These are phyloP conservation scores for Potorous gilbertii DNA, from an alignment of 2,797 vertebrate species.

Conservation along the genomic window DNA sequence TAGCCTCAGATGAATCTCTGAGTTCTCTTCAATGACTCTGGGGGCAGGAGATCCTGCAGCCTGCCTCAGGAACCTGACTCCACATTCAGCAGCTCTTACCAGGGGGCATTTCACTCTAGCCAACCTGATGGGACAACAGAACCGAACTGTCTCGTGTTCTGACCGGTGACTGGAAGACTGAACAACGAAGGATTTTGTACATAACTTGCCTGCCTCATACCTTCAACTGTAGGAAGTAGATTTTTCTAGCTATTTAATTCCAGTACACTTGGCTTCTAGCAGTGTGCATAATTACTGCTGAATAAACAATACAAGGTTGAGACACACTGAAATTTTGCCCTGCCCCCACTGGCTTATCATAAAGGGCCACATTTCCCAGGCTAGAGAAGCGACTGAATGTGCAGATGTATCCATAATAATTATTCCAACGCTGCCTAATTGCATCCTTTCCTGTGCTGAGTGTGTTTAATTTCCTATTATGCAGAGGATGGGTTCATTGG, in stretches of 20 bases:
- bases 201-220: constrained; percentile 19
- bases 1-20: background rate
- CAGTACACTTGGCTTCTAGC: background rate
- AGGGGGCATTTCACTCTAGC: background rate
- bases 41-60: background rate
- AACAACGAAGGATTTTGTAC: constrained; percentile 35
- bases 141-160: constrained; percentile 44
- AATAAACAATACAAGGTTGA: constrained; percentile 41
- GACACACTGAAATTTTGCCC: constrained; percentile 46
- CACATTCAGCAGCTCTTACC: background rate
- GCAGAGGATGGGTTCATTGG: constrained; percentile 40
- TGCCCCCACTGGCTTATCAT: constrained; percentile 34
- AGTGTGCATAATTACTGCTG: constrained; percentile 31
- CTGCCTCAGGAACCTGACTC: background rate
- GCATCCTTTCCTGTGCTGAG: constrained; percentile 30
- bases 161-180: constrained; percentile 44
- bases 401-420: constrained; percentile 43
- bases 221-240: constrained; percentile 29
- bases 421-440: constrained; percentile 18
- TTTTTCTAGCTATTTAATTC: constrained; percentile 48
- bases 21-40: constrained; percentile 13
- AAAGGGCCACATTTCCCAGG: constrained; percentile 23
- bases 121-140: constrained; percentile 16
- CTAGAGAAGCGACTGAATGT: constrained; percentile 32
- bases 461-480: constrained; percentile 59